Evolutionary conservation across 2,797 vertebrate species (phyloP).

Genomic region (Cuniculus paca): DNA sequence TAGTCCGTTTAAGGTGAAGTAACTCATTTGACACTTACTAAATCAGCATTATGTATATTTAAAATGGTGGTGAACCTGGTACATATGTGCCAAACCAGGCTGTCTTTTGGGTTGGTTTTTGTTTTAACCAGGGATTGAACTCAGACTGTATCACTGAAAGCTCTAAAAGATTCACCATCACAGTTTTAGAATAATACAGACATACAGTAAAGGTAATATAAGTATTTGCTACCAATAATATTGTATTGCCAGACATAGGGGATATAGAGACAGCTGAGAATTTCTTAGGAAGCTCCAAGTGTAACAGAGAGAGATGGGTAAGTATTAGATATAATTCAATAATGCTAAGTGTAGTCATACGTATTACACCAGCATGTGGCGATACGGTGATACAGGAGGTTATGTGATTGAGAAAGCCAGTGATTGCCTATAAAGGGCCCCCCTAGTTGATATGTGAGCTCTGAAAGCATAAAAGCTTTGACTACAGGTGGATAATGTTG

Average conservation of each 20-base stretch:
- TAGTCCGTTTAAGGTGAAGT: neutral
- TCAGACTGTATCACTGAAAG: neutral
- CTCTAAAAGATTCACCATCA: neutral
- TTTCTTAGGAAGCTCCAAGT: slow-evolving; percentile 1
- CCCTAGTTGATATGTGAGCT: neutral
- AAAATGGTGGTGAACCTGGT: neutral
- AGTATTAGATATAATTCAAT: neutral
- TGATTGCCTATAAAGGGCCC: neutral
- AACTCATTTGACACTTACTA: neutral
- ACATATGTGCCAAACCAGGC: neutral
- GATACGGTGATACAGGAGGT: neutral
- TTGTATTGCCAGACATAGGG: neutral
- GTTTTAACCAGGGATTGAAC: no score
- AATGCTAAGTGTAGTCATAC: neutral
- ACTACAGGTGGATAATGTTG: slow-evolving; percentile 14
- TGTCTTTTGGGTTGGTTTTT: neutral
- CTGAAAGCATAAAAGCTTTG: slow-evolving; percentile 18
- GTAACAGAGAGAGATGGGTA: neutral
- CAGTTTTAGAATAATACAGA: neutral
- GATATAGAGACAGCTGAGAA: neutral
- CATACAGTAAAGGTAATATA: neutral
- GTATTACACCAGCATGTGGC: neutral
- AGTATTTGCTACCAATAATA: neutral
- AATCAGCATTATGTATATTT: neutral
- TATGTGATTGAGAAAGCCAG: neutral